phyloP scores from a whole-genome alignment of 2,113 vertebrate species.

The Trachemys scripta region DNA sequence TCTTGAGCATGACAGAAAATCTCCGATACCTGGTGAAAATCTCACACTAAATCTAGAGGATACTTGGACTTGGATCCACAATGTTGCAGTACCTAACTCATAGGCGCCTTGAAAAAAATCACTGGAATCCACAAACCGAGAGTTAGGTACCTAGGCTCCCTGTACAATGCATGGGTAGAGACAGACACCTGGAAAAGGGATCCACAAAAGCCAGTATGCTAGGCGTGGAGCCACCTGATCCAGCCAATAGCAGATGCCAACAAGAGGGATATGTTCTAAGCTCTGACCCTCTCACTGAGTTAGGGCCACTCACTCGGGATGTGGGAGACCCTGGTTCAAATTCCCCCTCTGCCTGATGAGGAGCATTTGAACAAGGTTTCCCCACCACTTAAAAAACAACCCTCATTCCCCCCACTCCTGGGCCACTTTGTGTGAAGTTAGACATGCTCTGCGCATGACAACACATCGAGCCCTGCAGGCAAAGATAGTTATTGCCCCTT shows the following conservation, averaged over 20 bases:
- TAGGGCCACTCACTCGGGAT: background rate
- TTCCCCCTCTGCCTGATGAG: background rate
- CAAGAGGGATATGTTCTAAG: too few relatives aligned
- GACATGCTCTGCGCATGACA: background rate
- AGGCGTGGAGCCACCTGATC: too few relatives aligned
- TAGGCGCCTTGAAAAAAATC: background rate
- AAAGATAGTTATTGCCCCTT: background rate
- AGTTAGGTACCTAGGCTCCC: too few relatives aligned
- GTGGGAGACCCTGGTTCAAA: background rate
- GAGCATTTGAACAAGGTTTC: background rate
- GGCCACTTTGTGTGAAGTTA: background rate
- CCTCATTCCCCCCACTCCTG: background rate
- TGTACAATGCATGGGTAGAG: too few relatives aligned
- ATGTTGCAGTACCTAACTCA: background rate
- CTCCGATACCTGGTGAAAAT: fast-evolving
- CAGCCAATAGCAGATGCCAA: too few relatives aligned
- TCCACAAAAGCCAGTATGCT: too few relatives aligned
- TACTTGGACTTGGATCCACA: background rate
- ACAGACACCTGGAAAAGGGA: too few relatives aligned
- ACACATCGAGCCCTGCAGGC: background rate
- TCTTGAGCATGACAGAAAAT: fast-evolving
- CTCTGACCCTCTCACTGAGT: too few relatives aligned
- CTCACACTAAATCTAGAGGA: fast-evolving
- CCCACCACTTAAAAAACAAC: background rate
- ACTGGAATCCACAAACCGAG: too few relatives aligned